These are phyloP conservation scores for Pholis gunnellus DNA, from an alignment of 2,113 vertebrate species.

Conservation along the genomic window DNA sequence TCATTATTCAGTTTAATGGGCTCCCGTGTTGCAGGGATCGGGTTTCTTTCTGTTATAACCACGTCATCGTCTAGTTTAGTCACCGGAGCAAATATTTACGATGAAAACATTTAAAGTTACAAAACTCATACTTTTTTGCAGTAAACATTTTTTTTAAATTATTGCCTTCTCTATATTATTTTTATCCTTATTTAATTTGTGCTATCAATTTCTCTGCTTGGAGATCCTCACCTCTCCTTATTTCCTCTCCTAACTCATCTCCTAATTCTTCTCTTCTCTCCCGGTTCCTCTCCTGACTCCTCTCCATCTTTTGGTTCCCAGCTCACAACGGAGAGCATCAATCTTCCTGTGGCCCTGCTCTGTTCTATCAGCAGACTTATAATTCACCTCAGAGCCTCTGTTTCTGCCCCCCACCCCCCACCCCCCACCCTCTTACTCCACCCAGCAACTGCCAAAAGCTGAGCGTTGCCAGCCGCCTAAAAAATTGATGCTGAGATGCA, in stretches of 20 bases:
- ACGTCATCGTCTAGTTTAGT: conserved; percentile 34
- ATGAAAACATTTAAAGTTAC: not conserved
- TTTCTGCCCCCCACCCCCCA: conserved; percentile 53
- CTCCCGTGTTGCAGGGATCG: conserved; percentile 14
- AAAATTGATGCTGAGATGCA: conserved; percentile 77
- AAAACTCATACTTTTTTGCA: not conserved
- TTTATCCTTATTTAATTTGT: not conserved
- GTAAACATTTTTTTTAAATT: not conserved
- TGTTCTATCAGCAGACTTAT: conserved; percentile 74
- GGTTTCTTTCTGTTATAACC: conserved; percentile 25
- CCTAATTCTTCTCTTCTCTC: not conserved
- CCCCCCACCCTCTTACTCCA: not conserved
- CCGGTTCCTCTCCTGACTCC: not conserved
- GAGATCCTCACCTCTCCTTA: not conserved
- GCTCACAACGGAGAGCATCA: conserved; percentile 71
- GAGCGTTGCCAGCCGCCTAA: conserved; percentile 69
- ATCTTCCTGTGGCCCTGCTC: conserved; percentile 68
- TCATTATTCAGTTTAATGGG: conserved; percentile 43
- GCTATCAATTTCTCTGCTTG: conserved; percentile 15
- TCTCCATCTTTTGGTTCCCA: conserved; percentile 43
- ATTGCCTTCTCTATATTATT: not conserved
- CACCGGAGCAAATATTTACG: conserved; percentile 12
- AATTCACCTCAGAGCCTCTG: conserved; percentile 76
- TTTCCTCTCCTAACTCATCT: not conserved
- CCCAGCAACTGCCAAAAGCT: conserved; percentile 65